These are phyloP conservation scores for Andrena chrysosceles DNA, from an alignment of 2,888 invertebrate genomes.

Conservation along the genomic window DNA sequence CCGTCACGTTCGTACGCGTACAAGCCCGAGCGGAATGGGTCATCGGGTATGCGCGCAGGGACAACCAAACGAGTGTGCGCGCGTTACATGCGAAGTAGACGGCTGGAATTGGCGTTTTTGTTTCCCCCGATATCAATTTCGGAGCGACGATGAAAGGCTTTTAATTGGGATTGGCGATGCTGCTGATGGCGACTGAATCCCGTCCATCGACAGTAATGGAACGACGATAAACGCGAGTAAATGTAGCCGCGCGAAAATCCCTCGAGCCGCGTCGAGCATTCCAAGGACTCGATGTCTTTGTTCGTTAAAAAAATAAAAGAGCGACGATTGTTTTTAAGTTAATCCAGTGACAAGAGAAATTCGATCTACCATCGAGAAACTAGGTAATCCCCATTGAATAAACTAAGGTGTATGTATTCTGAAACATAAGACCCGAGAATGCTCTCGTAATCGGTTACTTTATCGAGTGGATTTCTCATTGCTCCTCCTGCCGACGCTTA, in stretches of 20 bases:
- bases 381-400: not conserved
- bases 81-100: conserved; percentile 74
- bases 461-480: not conserved
- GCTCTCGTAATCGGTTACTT: not conserved
- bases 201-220: conserved; percentile 71
- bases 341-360: not conserved
- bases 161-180: conserved; percentile 77
- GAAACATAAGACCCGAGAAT: not conserved
- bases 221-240: conserved; percentile 70
- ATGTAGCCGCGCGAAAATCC: conserved; percentile 51
- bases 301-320: not conserved
- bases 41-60: conserved; percentile 26
- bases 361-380: too few relatives aligned
- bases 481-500: not conserved
- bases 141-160: conserved; percentile 78
- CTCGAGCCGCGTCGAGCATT: conserved; percentile 10
- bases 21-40: conserved; percentile 2
- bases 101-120: conserved; percentile 83
- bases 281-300: conserved; percentile 21
- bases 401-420: not conserved
- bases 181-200: conserved; percentile 67
- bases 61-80: conserved; percentile 59
- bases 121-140: conserved; percentile 82
- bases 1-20: conserved; percentile 10
- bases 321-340: not conserved